These are phyloP conservation scores for Pygocentrus nattereri DNA, from an alignment of 2,797 vertebrate genomes.

Conservation along the genomic window DNA sequence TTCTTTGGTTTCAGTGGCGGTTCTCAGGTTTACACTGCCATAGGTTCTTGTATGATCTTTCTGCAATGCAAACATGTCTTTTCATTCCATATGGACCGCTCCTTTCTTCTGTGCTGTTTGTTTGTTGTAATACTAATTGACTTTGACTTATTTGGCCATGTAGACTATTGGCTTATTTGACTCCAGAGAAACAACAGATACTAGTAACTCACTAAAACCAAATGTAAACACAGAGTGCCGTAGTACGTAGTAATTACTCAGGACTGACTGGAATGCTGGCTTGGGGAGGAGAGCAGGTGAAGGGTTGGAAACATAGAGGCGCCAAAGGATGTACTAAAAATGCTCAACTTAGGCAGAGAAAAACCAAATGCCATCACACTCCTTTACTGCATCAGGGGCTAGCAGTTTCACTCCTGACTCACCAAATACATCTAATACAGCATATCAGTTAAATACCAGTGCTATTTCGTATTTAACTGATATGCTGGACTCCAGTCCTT, in stretches of 20 bases:
- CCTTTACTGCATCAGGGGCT: neutral
- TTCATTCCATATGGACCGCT: neutral
- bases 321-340: neutral
- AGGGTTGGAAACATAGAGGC: neutral
- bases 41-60: neutral
- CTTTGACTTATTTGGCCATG: neutral
- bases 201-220: neutral
- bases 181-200: constrained; percentile 19
- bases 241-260: constrained; percentile 32
- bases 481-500: too few relatives aligned
- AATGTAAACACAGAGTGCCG: neutral
- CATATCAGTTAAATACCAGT: neutral
- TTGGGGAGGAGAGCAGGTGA: neutral
- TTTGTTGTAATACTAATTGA: neutral
- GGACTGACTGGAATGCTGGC: constrained; percentile 35
- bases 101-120: neutral
- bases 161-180: neutral
- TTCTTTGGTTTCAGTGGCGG: neutral
- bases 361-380: neutral
- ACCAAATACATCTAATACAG: neutral
- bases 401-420: neutral
- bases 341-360: neutral
- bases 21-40: neutral
- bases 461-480: too few relatives aligned
- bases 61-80: constrained; percentile 1